Percentiles rank a stretch among this genome's conserved stretches.
Conservation (phyloP, 2,797 vertebrate species). For the Trichosurus vulpecula region DNA sequence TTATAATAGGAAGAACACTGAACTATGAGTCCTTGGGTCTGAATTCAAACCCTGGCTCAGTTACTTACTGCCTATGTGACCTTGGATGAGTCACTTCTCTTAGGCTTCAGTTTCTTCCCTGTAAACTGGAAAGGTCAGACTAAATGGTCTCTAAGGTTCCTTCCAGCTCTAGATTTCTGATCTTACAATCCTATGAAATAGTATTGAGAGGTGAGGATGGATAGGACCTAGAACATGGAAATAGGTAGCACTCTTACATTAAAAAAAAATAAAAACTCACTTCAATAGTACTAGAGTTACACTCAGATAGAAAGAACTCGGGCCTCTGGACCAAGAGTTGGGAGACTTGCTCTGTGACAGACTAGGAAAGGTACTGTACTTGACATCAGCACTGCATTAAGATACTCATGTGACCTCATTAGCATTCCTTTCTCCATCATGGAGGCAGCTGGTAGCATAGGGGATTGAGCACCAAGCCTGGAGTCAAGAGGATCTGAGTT, state of each 20-base stretch:
- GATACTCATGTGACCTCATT: neutral
- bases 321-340: no score
- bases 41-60: neutral
- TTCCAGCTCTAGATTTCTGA: neutral
- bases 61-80: neutral
- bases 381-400: neutral
- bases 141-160: neutral
- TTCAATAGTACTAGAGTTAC: neutral
- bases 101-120: neutral
- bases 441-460: neutral
- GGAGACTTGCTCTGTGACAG: neutral
- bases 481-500: neutral
- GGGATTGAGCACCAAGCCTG: neutral
- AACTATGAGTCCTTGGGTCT: neutral
- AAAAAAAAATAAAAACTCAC: neutral
- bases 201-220: neutral
- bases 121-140: neutral
- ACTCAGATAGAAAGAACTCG: neutral
- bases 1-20: neutral
- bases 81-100: neutral
- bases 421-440: neutral
- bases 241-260: neutral
- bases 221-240: neutral
- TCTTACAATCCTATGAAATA: neutral
- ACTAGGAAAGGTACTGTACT: neutral